phyloP scores from a whole-genome alignment of 2,888 invertebrate genomes.

The Bembecia ichneumoniformis region DNA sequence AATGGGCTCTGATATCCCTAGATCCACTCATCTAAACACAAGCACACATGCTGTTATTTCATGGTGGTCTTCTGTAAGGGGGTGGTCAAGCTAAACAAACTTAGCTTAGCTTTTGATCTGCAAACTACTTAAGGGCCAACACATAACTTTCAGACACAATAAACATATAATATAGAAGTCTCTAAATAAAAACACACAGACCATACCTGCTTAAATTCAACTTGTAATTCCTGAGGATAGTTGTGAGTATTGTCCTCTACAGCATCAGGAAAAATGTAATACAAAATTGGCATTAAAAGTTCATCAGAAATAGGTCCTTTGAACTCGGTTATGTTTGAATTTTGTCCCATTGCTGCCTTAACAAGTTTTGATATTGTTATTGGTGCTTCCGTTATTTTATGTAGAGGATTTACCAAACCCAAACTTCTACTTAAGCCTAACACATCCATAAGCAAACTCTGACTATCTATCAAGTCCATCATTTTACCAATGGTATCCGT shows the following conservation, averaged over 20 bases:
- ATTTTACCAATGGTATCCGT: constrained; percentile 82
- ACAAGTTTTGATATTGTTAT: constrained; percentile 76
- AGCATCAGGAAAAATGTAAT: constrained; percentile 91
- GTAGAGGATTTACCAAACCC: constrained; percentile 72
- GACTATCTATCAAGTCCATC: constrained; percentile 74
- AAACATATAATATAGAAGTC: too few relatives aligned
- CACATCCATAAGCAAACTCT: constrained; percentile 55
- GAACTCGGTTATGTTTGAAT: constrained; percentile 71
- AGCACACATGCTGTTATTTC: too few relatives aligned
- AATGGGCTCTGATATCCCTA: too few relatives aligned
- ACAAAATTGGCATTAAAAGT: constrained; percentile 81
- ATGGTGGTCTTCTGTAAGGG: too few relatives aligned
- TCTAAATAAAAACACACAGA: neutral
- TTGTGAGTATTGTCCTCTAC: constrained; percentile 74
- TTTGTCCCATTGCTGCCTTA: constrained; percentile 66
- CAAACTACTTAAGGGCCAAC: too few relatives aligned
- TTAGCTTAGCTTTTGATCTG: too few relatives aligned
- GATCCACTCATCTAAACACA: too few relatives aligned
- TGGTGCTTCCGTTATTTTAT: constrained; percentile 83
- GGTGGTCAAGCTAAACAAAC: too few relatives aligned
- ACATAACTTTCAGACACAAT: too few relatives aligned
- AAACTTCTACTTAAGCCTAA: constrained; percentile 61
- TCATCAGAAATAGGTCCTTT: constrained; percentile 84
- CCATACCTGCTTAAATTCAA: constrained; percentile 56
- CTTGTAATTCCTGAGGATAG: constrained; percentile 61